phyloP scores from a whole-genome alignment of 2,797 vertebrate genomes.

The Hapalemur alaotrensis region DNA sequence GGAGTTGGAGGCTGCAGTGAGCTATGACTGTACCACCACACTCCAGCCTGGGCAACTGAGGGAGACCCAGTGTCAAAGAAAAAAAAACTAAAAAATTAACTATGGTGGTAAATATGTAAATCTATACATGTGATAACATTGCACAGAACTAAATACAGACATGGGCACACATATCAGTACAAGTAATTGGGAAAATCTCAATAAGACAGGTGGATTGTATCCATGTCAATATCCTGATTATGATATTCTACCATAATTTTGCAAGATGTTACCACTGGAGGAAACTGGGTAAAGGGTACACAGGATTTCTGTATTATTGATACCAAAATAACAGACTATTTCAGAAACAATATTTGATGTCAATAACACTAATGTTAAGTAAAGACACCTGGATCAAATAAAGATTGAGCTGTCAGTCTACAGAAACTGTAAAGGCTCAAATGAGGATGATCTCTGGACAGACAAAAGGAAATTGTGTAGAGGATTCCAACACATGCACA shows the following conservation, averaged over 20 bases:
- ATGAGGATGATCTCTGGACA: not conserved
- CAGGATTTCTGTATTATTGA: not conserved
- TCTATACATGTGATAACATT: not conserved
- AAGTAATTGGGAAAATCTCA: not conserved
- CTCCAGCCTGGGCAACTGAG: not conserved
- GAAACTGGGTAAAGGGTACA: not conserved
- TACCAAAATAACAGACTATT: not conserved
- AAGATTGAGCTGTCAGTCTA: not conserved
- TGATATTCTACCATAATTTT: not conserved
- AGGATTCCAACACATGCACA: not conserved
- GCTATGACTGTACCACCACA: not conserved
- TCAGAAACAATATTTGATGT: not conserved
- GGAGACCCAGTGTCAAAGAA: not conserved
- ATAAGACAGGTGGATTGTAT: not conserved
- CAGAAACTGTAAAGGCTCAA: not conserved
- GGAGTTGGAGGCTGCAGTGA: too few species aligned
- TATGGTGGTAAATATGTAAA: not conserved
- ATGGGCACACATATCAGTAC: fast-evolving
- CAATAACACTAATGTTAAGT: not conserved
- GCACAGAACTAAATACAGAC: not conserved
- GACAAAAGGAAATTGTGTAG: not conserved
- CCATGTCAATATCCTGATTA: not conserved
- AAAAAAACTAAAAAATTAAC: not conserved
- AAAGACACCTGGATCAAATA: not conserved
- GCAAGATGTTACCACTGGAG: not conserved